Conservation (phyloP, 2,113 vertebrate species). For the Riparia riparia region DNA sequence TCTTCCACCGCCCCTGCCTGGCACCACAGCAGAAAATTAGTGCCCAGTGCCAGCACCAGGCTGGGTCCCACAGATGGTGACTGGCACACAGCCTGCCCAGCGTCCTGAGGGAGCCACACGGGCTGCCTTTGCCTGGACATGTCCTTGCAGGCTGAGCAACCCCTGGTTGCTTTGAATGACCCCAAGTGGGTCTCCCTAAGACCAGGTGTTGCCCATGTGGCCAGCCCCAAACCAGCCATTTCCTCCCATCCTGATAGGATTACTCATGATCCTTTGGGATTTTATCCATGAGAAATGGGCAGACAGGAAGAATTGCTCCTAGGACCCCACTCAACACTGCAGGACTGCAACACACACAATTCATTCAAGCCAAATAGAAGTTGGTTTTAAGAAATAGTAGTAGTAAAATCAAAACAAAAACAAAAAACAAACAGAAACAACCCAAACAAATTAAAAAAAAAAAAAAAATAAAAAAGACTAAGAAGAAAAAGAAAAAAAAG, state of each 20-base stretch:
- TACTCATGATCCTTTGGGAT: neutral
- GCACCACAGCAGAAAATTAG: accelerated
- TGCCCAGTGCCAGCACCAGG: accelerated
- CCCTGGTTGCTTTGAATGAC: neutral
- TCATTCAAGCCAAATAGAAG: neutral
- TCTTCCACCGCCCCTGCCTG: neutral
- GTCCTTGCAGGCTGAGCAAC: no score
- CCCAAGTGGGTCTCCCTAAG: neutral
- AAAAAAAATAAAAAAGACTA: neutral
- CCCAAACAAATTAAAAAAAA: no score
- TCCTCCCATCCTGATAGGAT: neutral
- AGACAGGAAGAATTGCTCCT: neutral
- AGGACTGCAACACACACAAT: neutral
- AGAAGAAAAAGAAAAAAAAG: no score
- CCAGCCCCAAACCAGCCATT: neutral
- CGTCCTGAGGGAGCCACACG: neutral
- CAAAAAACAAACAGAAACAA: no score
- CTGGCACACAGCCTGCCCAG: accelerated
- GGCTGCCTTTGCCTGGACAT: neutral
- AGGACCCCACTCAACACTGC: neutral
- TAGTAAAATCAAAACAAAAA: neutral
- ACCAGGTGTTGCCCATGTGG: neutral
- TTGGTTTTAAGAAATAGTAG: neutral
- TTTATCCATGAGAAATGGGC: neutral
- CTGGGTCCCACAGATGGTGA: neutral